Percentiles rank a stretch among this genome's conserved stretches.
Conservation (phyloP, 92 coral and sea anemone species). For the Palythoa caribaeorum region DNA sequence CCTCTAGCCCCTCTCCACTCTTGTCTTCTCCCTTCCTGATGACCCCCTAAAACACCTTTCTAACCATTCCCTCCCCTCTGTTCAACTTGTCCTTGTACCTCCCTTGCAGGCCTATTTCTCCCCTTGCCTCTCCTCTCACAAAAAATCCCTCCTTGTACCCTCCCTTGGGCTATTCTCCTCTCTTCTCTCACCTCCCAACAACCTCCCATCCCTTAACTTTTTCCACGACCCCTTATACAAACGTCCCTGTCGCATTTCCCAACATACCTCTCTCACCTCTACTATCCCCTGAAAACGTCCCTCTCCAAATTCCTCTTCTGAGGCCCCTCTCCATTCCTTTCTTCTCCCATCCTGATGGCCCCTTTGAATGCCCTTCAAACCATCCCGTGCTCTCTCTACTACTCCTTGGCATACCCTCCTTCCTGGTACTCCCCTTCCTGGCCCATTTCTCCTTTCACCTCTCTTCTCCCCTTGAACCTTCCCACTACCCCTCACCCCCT, state of each 20-base stretch:
- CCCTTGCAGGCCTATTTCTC: background rate
- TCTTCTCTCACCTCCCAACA: background rate
- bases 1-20: background rate
- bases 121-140: background rate
- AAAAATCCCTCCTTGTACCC: background rate
- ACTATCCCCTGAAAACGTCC: background rate
- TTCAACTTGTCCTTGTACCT: background rate
- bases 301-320: background rate
- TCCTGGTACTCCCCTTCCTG: constrained; percentile 7
- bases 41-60: background rate
- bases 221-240: background rate
- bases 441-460: background rate
- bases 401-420: background rate
- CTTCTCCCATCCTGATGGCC: background rate
- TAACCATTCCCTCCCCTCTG: background rate
- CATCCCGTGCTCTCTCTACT: background rate
- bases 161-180: background rate
- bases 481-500: background rate
- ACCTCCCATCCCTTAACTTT: background rate
- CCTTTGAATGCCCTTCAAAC: too few species aligned
- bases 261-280: background rate
- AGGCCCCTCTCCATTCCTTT: background rate
- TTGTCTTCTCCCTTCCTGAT: background rate
- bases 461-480: background rate
- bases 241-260: background rate